Base-by-base conservation (phyloP, 2,797 vertebrate species). In the Dallia pectoralis region DNA sequence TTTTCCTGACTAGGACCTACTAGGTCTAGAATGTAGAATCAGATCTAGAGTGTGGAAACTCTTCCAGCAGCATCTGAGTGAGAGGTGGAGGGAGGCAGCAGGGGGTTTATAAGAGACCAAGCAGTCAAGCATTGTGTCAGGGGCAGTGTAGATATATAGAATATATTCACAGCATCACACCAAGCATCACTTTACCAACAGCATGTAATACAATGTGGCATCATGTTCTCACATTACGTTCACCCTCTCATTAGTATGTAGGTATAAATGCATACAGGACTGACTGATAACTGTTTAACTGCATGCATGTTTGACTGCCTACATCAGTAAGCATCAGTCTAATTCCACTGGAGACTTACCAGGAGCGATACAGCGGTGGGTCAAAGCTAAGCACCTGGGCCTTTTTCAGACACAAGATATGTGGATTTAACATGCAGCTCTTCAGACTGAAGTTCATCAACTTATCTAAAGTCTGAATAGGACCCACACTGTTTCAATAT, bases 51-150 rank as follows among this genome's bases (percentile, higher is more conserved):
- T 56, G 95, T 95, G 95, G 97, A 95, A 96, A 95, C 94, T 98
- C 97, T 97, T 98, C 98, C 97, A 91, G 96, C 97, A 97, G 97
- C 51, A 56, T 98, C 97, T 98, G 97, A 98, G 96, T 95, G 92
- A 97, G 97, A 98, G 98, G 91, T 96, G 96, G 97, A 98, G n/a
- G 51, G 19, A 53, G 97, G 96, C 94, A 97, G 96, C 92, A 95
- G 19, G 51, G 48, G 8, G 92, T 95, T 95, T 97, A 96, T 90
- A 87, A 94, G 91, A 69, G 14, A 82, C 90, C 88, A 87, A 9
- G 87, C 83, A 93, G 91, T 89, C 88, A 89, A 84, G 90, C 89
- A 92, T 83, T 81, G 90, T 88, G 84, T 84, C 77, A 88, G 76
- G 75, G n/a, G 51, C n/a, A 56, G n/a, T 56, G 9, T 53, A 53